These are phyloP conservation scores for Phoxinus phoxinus DNA, from an alignment of 2,113 vertebrate genomes.

Conservation along the genomic window DNA sequence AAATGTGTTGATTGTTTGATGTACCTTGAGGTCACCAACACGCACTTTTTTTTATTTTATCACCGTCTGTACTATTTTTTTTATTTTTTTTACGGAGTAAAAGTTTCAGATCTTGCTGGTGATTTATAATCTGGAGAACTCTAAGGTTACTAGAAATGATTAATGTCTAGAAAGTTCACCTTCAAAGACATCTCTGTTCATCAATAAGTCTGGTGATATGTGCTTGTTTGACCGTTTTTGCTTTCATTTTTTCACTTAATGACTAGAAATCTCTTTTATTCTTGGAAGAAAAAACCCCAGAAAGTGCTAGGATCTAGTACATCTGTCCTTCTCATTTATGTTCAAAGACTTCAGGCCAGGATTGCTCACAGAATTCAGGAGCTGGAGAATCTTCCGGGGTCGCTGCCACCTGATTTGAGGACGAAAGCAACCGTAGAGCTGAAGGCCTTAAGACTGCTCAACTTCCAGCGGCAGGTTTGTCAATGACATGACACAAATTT, in stretches of 20 bases:
- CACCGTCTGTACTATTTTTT: background rate
- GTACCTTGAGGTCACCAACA: slow-evolving; percentile 7
- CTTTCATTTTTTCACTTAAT: background rate
- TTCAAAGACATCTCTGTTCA: background rate
- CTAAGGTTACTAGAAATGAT: background rate
- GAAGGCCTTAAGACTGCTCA: slow-evolving; percentile 94
- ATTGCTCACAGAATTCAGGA: slow-evolving; percentile 98
- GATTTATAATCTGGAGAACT: slow-evolving; percentile 8
- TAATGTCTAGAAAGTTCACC: background rate
- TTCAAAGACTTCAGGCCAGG: slow-evolving; percentile 90
- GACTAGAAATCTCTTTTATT: background rate
- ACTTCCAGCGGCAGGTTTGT: slow-evolving; percentile 95
- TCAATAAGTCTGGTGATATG: background rate
- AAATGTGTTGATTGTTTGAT: slow-evolving; percentile 25
- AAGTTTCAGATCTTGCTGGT: slow-evolving; percentile 17
- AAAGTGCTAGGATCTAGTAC: background rate
- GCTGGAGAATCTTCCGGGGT: slow-evolving; percentile 95
- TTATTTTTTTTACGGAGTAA: background rate
- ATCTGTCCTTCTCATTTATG: background rate
- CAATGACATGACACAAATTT: background rate
- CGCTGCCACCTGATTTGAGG: slow-evolving; percentile 92
- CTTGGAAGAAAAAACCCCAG: background rate
- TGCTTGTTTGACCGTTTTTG: background rate
- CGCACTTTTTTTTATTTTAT: background rate
- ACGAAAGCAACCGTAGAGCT: slow-evolving; percentile 97